These are phyloP conservation scores for Helleia helle DNA, from an alignment of 2,888 invertebrate species.

Conservation along the genomic window DNA sequence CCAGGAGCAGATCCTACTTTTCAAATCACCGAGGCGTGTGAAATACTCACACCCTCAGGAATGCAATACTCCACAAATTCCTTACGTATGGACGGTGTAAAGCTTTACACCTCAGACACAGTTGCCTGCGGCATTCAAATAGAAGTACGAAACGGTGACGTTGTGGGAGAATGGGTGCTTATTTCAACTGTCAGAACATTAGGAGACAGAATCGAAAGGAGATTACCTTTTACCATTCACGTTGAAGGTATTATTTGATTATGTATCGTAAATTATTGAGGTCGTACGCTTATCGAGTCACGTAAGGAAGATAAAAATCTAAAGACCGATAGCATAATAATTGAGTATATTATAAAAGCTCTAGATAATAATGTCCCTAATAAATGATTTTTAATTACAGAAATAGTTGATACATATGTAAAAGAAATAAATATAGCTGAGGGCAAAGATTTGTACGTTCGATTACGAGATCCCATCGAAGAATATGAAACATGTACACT, in stretches of 20 bases:
- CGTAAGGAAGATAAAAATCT: conserved; percentile 37
- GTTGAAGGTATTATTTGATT: conserved; percentile 47
- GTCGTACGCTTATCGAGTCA: conserved; percentile 41
- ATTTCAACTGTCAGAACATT: conserved; percentile 32
- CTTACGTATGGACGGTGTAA: conserved; percentile 30
- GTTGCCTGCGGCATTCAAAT: conserved; percentile 38
- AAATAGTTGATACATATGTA: conserved; percentile 32
- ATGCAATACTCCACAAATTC: conserved; percentile 31
- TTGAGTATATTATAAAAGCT: conserved; percentile 4
- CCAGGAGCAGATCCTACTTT: conserved; percentile 6
- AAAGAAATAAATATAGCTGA: conserved; percentile 29
- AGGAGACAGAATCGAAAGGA: conserved; percentile 33
- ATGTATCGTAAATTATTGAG: conserved; percentile 24
- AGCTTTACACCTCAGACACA: conserved; percentile 24
- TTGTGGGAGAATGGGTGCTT: conserved; percentile 45
- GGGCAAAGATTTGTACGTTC: conserved; percentile 39
- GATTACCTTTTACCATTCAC: conserved; percentile 38
- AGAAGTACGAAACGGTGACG: conserved; percentile 28
- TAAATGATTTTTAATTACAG: conserved; percentile 29
- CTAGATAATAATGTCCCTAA: conserved; percentile 9
- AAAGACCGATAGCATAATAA: conserved; percentile 3
- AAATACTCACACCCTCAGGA: conserved; percentile 36
- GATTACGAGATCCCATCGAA: conserved; percentile 31
- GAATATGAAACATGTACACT: conserved; percentile 38
- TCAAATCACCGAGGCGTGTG: conserved; percentile 33